Conservation (phyloP, 2,113 vertebrate species). For the Engraulis encrasicolus region DNA sequence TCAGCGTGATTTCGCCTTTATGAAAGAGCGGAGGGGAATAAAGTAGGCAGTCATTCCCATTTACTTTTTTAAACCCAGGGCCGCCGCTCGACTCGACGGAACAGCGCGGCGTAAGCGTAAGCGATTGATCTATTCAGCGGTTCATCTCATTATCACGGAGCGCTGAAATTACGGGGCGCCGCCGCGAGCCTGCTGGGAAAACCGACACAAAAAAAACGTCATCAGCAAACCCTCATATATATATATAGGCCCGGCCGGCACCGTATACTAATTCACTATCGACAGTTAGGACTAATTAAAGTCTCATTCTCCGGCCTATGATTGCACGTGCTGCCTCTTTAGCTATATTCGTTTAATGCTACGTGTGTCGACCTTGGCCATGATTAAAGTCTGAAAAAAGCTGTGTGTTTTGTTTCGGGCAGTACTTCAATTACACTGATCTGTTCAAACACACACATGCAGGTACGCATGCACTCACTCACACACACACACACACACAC, state of each 20-base stretch:
- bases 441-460: not conserved
- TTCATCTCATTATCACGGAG: constrained; percentile 5
- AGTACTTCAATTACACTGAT: not conserved
- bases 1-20: constrained; percentile 6
- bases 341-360: not conserved
- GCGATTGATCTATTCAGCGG: constrained; percentile 16
- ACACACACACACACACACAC: too few species aligned
- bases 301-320: not conserved
- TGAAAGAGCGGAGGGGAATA: constrained; percentile 12
- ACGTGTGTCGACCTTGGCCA: not conserved
- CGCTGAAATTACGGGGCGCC: not conserved
- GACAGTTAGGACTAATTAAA: not conserved
- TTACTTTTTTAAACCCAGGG: constrained; percentile 1
- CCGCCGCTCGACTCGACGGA: not conserved
- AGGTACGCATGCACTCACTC: too few species aligned
- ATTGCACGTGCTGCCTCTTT: not conserved
- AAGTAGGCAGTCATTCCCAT: constrained; percentile 13
- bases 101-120: too few species aligned
- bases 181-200: not conserved
- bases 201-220: constrained; percentile 1
- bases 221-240: not conserved
- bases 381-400: not conserved
- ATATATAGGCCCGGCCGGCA: too few species aligned
- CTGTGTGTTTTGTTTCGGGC: not conserved
- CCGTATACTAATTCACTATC: not conserved